Conservation (phyloP, 92 coral and sea anemone genomes). For the Hydrozoanthus gracilis region DNA sequence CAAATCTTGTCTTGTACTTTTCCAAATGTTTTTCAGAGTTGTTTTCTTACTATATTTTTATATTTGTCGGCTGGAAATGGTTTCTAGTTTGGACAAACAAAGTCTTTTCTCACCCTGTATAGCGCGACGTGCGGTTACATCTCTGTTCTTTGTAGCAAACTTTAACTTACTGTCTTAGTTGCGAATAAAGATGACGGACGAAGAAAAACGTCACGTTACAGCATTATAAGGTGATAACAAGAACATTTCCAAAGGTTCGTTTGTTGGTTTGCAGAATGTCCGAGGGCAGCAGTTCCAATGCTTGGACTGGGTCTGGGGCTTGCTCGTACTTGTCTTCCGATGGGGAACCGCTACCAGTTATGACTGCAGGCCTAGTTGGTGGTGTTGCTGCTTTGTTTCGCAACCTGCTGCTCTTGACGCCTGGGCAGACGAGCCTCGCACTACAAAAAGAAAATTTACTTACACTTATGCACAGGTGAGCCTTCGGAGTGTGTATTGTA, state of each 20-base stretch:
- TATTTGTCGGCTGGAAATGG: too few species aligned
- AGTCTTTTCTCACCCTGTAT: too few species aligned
- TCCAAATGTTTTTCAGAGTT: too few species aligned
- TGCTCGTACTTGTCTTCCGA: conserved; percentile 55
- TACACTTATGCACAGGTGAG: conserved; percentile 68
- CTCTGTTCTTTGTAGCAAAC: too few species aligned
- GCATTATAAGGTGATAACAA: too few species aligned
- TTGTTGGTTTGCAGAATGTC: conserved; percentile 67
- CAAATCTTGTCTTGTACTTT: too few species aligned
- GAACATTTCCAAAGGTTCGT: neutral
- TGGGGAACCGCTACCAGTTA: conserved; percentile 64
- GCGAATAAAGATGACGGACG: too few species aligned
- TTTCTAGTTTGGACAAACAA: too few species aligned
- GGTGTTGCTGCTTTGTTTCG: conserved; percentile 74
- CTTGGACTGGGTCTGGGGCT: conserved; percentile 49
- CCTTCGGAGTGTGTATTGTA: neutral
- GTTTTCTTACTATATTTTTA: too few species aligned
- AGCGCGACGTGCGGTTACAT: too few species aligned
- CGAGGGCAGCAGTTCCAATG: conserved; percentile 68
- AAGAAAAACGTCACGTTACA: too few species aligned
- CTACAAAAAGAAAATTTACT: conserved; percentile 71
- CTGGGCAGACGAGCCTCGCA: conserved; percentile 70
- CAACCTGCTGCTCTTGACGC: conserved; percentile 69
- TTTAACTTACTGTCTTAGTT: too few species aligned
- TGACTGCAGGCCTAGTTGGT: conserved; percentile 91